These are phyloP conservation scores for Coelinius sp. DNA, from an alignment of 2,888 invertebrate species.

Conservation along the genomic window DNA sequence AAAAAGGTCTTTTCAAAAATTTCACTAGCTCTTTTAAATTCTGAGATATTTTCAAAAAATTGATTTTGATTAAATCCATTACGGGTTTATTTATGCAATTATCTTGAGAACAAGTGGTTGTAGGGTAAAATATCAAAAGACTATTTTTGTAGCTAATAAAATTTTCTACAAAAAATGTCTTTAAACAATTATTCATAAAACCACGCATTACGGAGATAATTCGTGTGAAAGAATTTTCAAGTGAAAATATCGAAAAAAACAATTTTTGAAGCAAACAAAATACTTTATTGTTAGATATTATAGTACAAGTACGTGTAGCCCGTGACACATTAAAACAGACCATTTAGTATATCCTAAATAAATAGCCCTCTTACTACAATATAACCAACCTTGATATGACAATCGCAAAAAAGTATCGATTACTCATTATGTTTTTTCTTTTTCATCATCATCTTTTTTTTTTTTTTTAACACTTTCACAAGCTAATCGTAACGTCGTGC, in stretches of 20 bases:
- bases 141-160: no score
- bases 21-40: not conserved
- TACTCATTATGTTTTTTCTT: constrained; percentile 47
- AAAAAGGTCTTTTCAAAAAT: not conserved
- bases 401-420: constrained; percentile 59
- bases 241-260: no score
- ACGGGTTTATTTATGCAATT: no score
- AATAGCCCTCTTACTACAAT: constrained; percentile 68
- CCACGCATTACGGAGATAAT: no score
- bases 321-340: constrained; percentile 71
- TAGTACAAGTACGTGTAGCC: constrained; percentile 71
- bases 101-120: no score
- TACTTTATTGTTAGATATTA: constrained; percentile 71
- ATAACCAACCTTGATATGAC: constrained; percentile 70
- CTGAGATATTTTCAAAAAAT: not conserved
- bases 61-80: not conserved
- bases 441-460: constrained; percentile 33
- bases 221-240: no score
- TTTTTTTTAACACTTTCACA: constrained; percentile 49
- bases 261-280: constrained; percentile 69
- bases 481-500: constrained; percentile 33
- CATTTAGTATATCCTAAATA: constrained; percentile 70
- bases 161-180: no score
- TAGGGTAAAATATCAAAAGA: no score
- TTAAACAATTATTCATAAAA: no score